Conservation (phyloP, 2,113 vertebrate genomes). For the Myrmophylax atrothorax region DNA sequence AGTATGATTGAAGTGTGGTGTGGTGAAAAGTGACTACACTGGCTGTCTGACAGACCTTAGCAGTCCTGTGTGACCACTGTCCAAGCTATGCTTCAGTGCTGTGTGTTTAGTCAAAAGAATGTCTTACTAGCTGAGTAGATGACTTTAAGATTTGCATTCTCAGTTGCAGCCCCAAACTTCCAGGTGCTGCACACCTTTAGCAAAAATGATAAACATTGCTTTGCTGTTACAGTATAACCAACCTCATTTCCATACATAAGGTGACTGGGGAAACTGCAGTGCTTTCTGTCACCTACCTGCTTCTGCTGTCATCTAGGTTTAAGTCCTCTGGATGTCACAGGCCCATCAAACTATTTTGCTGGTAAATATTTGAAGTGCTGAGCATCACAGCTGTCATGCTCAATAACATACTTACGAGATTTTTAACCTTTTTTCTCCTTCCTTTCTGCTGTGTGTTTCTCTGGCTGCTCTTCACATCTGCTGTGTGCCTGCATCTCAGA, state of each 20-base stretch:
- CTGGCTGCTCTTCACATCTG: background rate
- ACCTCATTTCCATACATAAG: background rate
- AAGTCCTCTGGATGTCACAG: background rate
- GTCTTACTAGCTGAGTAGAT: background rate
- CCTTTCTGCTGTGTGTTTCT: background rate
- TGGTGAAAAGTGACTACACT: background rate
- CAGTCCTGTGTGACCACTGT: background rate
- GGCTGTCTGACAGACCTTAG: background rate
- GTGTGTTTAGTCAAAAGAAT: background rate
- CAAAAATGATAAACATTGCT: background rate
- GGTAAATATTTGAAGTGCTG: background rate
- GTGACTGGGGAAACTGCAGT: background rate
- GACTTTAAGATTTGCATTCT: background rate
- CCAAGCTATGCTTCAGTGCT: background rate
- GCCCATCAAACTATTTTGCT: background rate
- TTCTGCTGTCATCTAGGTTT: background rate
- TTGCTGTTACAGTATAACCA: background rate
- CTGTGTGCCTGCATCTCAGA: background rate
- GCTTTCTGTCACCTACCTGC: background rate
- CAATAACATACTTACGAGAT: background rate
- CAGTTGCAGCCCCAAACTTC: background rate
- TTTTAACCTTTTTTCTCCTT: background rate
- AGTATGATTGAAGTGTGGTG: background rate
- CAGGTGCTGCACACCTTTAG: background rate
- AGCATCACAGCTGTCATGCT: background rate